Evolutionary conservation across 2,113 vertebrate species (phyloP).

Genomic region (Chloroceryle aenea): DNA sequence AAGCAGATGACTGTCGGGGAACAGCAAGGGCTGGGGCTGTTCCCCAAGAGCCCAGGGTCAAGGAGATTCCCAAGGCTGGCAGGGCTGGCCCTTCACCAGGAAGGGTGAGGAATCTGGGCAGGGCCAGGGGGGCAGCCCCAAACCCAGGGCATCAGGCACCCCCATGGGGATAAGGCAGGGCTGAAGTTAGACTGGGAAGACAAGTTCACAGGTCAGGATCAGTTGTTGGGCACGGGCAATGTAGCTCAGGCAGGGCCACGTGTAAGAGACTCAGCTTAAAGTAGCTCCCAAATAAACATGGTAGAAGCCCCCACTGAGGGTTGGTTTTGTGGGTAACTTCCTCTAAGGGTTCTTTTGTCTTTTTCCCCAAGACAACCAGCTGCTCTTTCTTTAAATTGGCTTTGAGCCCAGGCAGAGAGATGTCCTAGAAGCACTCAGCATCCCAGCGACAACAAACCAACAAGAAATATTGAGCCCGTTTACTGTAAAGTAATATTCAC

Average conservation of each 20-base stretch:
- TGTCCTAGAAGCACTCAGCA: background rate
- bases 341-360: background rate
- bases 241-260: background rate
- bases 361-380: background rate
- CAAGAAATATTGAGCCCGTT: background rate
- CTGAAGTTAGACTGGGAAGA: background rate
- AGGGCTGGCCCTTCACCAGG: background rate
- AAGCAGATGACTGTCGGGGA: rapidly evolving
- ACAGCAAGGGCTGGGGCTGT: background rate
- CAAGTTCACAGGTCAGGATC: background rate
- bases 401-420: background rate
- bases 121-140: background rate
- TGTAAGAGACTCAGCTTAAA: background rate
- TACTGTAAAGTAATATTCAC: background rate
- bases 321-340: background rate
- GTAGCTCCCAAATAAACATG: background rate
- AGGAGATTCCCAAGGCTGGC: background rate
- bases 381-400: background rate
- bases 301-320: background rate
- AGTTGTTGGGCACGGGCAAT: too few relatives aligned
- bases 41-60: background rate
- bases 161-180: background rate
- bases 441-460: background rate
- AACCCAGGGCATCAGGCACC: background rate
- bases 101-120: background rate